Percentiles rank a stretch among this genome's conserved stretches.
Evolutionary conservation across 2,888 invertebrate species (phyloP).

Genomic region (Xestia ashworthii): DNA sequence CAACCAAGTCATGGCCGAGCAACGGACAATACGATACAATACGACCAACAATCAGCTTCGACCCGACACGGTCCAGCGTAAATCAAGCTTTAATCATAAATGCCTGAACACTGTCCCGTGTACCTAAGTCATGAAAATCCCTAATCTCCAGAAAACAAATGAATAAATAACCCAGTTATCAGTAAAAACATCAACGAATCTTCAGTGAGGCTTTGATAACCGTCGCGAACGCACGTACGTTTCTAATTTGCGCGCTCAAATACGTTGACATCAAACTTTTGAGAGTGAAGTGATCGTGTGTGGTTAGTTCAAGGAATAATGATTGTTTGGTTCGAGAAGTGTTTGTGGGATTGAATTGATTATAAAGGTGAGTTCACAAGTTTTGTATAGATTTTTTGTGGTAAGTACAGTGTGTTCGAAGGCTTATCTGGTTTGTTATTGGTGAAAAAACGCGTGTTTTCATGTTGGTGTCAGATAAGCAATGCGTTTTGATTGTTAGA

Average conservation of each 20-base stretch:
- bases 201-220: slow-evolving; percentile 46
- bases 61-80: no score
- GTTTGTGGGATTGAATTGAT: slow-evolving; percentile 6
- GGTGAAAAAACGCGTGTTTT: slow-evolving; percentile 45
- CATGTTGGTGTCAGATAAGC: slow-evolving; percentile 52
- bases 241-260: slow-evolving; percentile 16
- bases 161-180: slow-evolving; percentile 46
- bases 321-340: not conserved
- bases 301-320: slow-evolving; percentile 8
- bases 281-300: slow-evolving; percentile 39
- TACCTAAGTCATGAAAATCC: not conserved
- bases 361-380: slow-evolving; percentile 29
- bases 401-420: not conserved
- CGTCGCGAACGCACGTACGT: slow-evolving; percentile 24
- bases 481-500: slow-evolving; percentile 30
- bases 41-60: no score
- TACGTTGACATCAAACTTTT: slow-evolving; percentile 37
- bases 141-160: slow-evolving; percentile 17
- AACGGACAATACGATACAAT: no score
- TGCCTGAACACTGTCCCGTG: not conserved
- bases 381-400: not conserved
- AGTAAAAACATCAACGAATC: slow-evolving; percentile 40
- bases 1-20: no score
- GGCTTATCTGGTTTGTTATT: slow-evolving; percentile 54
- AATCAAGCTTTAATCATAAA: not conserved